A percentile compares a stretch with the other conserved stretches of the same genome.
Evolutionary conservation across 1,140 invertebrate species (phyloP).

Genomic region (Dendrolimus kikuchii): DNA sequence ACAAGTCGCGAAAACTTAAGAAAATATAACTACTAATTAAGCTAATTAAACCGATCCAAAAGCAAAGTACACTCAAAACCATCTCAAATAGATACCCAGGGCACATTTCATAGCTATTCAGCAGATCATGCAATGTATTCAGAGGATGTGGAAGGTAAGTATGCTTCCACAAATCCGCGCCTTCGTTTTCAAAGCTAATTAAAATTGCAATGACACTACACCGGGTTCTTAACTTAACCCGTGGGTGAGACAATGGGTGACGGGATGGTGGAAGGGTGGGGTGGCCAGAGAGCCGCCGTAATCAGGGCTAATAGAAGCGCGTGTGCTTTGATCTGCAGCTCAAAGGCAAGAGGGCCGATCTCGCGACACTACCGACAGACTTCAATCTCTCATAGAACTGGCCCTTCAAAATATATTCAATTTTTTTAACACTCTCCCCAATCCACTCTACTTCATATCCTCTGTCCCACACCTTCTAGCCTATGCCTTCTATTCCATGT

Average conservation of each 20-base stretch:
- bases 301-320: constrained; percentile 69
- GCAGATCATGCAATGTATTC: too few species aligned
- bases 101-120: too few species aligned
- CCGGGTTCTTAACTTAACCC: constrained; percentile 46
- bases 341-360: constrained; percentile 55
- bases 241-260: constrained; percentile 37
- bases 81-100: too few species aligned
- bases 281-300: constrained; percentile 47
- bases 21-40: too few species aligned
- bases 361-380: constrained; percentile 30
- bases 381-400: constrained; percentile 25
- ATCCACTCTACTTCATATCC: too few species aligned
- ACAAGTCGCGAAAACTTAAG: too few species aligned
- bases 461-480: too few species aligned
- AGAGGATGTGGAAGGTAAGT: background rate
- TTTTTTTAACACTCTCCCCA: background rate
- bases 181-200: constrained; percentile 45
- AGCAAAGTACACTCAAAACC: too few species aligned
- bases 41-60: too few species aligned
- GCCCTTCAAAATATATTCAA: background rate
- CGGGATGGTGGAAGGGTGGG: constrained; percentile 20
- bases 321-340: constrained; percentile 64
- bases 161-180: background rate
- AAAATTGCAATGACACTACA: constrained; percentile 51
- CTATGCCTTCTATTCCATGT: too few species aligned